Percentiles rank a stretch among this genome's conserved stretches.
phyloP scores from a whole-genome alignment of 53 echinoderm and acorn worm species.

The Hippasteria phrygiana region DNA sequence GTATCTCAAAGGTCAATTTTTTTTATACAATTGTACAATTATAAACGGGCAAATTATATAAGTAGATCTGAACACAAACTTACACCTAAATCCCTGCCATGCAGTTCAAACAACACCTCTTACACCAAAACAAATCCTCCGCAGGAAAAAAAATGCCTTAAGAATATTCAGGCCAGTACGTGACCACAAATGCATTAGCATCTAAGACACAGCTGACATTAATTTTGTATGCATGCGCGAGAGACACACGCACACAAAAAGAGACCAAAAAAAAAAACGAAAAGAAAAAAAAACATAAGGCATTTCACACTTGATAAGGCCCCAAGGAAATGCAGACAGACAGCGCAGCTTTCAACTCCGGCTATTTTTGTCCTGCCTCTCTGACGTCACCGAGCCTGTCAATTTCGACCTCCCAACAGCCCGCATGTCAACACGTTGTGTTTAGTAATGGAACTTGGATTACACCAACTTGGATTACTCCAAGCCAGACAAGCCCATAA shows the following conservation, averaged over 20 bases:
- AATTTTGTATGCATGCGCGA: constrained; percentile 43
- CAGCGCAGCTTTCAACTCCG: constrained; percentile 51
- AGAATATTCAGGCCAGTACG: neutral
- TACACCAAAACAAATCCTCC: neutral
- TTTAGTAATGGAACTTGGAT: constrained; percentile 53
- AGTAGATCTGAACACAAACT: no score
- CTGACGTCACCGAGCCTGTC: constrained; percentile 60
- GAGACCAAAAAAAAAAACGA: neutral
- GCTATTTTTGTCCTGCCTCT: constrained; percentile 46
- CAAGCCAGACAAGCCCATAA: constrained; percentile 25
- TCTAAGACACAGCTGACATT: constrained; percentile 17
- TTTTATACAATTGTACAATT: no score
- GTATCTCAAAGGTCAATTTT: neutral
- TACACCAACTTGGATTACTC: constrained; percentile 53
- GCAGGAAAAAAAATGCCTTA: neutral
- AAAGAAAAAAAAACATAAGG: constrained; percentile 17
- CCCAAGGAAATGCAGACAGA: constrained; percentile 58
- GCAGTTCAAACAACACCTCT: neutral
- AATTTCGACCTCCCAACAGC: constrained; percentile 14
- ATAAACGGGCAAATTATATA: no score
- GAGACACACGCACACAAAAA: neutral
- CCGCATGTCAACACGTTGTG: constrained; percentile 59
- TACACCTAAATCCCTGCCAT: neutral
- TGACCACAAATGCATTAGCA: neutral
- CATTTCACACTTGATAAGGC: constrained; percentile 59